phyloP scores from a whole-genome alignment of 2,113 vertebrate species.

The Vulpes ferrilata region DNA sequence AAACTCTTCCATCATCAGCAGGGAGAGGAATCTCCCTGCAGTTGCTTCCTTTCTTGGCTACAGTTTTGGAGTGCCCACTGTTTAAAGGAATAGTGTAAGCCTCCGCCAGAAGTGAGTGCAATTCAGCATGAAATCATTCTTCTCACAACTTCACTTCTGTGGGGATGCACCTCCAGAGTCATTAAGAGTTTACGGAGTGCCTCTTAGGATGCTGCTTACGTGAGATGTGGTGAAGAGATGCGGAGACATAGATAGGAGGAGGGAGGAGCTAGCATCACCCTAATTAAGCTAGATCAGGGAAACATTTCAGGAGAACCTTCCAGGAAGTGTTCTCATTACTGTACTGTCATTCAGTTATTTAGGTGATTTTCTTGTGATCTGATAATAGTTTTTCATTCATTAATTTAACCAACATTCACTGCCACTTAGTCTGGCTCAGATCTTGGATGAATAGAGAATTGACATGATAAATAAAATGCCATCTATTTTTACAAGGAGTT shows the following conservation, averaged over 20 bases:
- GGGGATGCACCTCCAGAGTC: background rate
- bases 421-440: background rate
- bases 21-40: background rate
- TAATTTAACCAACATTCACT: background rate
- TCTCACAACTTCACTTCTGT: background rate
- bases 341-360: background rate
- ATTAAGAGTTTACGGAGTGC: slow-evolving; percentile 20
- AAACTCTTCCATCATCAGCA: slow-evolving; percentile 53
- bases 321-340: background rate
- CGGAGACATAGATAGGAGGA: background rate
- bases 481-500: background rate
- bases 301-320: background rate
- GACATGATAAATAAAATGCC: background rate
- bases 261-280: background rate
- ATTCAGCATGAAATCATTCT: slow-evolving; percentile 36
- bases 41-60: slow-evolving; percentile 37
- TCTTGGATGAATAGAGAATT: background rate
- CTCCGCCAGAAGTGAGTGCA: slow-evolving; percentile 35
- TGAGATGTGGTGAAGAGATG: background rate
- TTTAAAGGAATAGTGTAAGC: background rate
- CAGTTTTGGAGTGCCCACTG: background rate
- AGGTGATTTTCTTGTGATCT: background rate
- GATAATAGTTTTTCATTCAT: background rate
- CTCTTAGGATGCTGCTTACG: background rate
- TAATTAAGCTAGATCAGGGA: slow-evolving; percentile 13